Evolutionary conservation across 2,888 invertebrate genomes (phyloP).

Genomic region (Catocala fraxini): DNA sequence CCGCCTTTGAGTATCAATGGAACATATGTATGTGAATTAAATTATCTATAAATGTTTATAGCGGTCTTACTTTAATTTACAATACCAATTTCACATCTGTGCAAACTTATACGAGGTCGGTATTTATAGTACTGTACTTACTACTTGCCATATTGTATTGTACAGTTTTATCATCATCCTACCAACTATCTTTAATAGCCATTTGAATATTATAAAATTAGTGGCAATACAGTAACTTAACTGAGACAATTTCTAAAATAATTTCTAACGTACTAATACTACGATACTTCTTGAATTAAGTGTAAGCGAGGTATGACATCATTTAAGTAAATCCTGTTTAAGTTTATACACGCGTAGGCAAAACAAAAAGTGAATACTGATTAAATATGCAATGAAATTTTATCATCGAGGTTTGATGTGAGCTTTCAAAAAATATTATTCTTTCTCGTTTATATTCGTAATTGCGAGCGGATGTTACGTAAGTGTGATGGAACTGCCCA

Average conservation of each 20-base stretch:
- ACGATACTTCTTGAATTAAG: neutral
- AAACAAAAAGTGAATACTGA: conserved; percentile 16
- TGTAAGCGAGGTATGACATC: neutral
- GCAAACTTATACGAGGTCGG: conserved; percentile 33
- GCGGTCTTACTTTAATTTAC: conserved; percentile 20
- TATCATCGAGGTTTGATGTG: conserved; percentile 10
- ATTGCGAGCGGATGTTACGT: conserved; percentile 77
- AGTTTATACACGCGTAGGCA: neutral
- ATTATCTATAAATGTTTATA: conserved; percentile 24
- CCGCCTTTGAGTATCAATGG: conserved; percentile 26
- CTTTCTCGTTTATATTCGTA: conserved; percentile 61
- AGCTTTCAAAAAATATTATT: conserved; percentile 40
- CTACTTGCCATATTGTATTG: neutral
- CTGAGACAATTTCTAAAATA: no score
- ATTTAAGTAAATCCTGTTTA: no score
- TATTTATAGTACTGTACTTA: conserved; percentile 1
- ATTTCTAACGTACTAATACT: no score
- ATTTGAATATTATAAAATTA: neutral
- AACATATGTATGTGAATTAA: conserved; percentile 17
- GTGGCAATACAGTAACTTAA: neutral
- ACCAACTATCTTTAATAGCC: no score
- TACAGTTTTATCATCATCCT: no score
- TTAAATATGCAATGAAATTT: conserved; percentile 15
- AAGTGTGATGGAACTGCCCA: conserved; percentile 67
- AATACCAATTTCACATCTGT: conserved; percentile 40